A percentile compares a stretch with the other conserved stretches of the same genome.
These are phyloP conservation scores for Tragelaphus imberbis DNA, from an alignment of 2,113 vertebrate species.

Conservation along the genomic window DNA sequence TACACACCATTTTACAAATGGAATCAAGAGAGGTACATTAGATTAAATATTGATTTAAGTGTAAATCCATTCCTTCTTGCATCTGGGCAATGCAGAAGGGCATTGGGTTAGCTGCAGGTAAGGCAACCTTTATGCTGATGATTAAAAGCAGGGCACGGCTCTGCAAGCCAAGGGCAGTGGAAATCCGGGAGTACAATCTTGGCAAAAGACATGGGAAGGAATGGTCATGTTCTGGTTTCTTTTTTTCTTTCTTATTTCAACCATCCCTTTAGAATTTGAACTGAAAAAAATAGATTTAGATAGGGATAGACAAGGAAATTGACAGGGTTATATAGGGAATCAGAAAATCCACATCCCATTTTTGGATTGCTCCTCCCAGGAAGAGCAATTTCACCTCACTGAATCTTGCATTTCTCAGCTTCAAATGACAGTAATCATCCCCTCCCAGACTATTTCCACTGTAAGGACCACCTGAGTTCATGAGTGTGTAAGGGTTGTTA, in stretches of 20 bases:
- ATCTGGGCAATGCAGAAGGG: constrained; percentile 14
- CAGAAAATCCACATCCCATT: neutral
- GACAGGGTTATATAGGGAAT: neutral
- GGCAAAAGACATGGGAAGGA: neutral
- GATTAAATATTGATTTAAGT: constrained; percentile 66
- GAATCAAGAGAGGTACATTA: constrained; percentile 27
- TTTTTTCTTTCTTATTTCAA: neutral
- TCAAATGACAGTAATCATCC: neutral
- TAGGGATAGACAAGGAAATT: neutral
- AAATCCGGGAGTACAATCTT: too few species aligned
- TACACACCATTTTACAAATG: constrained; percentile 42
- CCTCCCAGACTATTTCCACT: neutral
- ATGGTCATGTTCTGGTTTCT: neutral
- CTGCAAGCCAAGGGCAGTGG: neutral
- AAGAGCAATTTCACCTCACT: neutral
- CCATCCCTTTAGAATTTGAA: neutral
- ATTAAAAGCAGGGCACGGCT: neutral
- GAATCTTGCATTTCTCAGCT: neutral
- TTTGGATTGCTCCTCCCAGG: neutral
- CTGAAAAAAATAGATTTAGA: neutral
- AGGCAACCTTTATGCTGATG: neutral
- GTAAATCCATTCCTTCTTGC: constrained; percentile 31
- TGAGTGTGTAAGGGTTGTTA: neutral
- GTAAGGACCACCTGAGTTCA: neutral
- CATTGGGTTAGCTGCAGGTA: neutral